phyloP scores from a whole-genome alignment of 2,113 vertebrate species.

The Stictonetta naevosa region DNA sequence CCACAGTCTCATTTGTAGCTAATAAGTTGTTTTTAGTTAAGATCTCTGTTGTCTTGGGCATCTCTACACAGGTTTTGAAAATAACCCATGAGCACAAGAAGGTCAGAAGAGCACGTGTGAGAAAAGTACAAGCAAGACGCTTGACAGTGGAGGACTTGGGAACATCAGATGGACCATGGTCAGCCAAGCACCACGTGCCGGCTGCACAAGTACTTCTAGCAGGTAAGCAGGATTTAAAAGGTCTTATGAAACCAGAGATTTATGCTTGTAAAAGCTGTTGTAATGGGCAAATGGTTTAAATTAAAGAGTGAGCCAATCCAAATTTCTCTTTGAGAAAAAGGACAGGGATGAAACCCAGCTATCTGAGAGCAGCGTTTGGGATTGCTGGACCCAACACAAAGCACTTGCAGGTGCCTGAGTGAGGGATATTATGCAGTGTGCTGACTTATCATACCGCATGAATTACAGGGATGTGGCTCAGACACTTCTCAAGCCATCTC shows the following conservation, averaged over 20 bases:
- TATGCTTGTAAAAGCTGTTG: slow-evolving; percentile 29
- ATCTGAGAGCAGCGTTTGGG: neutral
- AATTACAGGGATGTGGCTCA: slow-evolving; percentile 52
- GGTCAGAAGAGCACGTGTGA: neutral
- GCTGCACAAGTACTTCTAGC: neutral
- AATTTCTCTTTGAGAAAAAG: slow-evolving; percentile 5
- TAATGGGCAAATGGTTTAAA: slow-evolving; percentile 53
- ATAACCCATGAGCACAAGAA: neutral
- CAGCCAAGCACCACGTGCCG: neutral
- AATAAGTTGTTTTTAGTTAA: neutral
- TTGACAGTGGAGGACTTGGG: neutral
- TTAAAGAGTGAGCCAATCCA: slow-evolving; percentile 44
- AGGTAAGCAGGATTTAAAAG: neutral
- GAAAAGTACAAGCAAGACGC: neutral
- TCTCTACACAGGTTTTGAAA: neutral
- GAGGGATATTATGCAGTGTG: neutral
- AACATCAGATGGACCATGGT: accelerated
- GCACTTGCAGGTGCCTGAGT: slow-evolving; percentile 44
- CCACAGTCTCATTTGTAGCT: neutral
- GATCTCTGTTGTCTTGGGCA: neutral
- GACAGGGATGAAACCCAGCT: slow-evolving; percentile 2
- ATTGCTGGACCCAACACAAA: slow-evolving; percentile 41
- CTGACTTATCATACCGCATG: slow-evolving; percentile 22
- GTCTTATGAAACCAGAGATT: neutral
- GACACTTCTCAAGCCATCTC: slow-evolving; percentile 46